Base-by-base conservation (phyloP, 2,888 invertebrate species). In the Electrophaes corylata region DNA sequence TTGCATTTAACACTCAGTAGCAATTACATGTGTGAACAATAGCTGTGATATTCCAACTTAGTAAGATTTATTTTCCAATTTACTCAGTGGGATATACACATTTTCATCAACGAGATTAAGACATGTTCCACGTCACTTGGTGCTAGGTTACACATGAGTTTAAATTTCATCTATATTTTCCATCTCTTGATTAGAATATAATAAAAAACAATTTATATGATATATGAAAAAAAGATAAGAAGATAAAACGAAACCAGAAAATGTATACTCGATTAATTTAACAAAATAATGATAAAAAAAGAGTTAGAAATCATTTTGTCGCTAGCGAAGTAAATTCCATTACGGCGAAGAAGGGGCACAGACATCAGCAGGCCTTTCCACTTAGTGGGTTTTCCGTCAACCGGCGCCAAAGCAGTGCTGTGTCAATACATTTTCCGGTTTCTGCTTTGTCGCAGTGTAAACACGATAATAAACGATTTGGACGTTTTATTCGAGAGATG, bases 291-390 rank as follows among this genome's bases (percentile, higher is more conserved):
- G 44, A 62, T 59, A 52, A 62, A 60, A 65, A 58, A 62, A 66
- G 46, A 66, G 57, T 51, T 2, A 40, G 60, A 50, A 56, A 65
- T 70, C 75, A 72, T 73, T 70, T 69, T 57, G 66, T 65, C 65
- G 72, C 61, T 69, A 64, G 66, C 70, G 68, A 67, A 77, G 73
- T 67, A 80, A 83, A 83, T 81, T 82, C 76, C 76, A 83, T 84
- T 83, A 84, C 75, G 63, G 61, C 60, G 68, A 72, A 65, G 62
- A 69, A 69, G 69, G 68, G 65, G 72, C 70, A 68, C 52, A 67
- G 62, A 72, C 77, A 71, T 67, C 64, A 70, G 65, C 75, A 75
- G 76, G 70, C 73, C 70, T 77, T 78, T 75, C 72, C 81, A 81
- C 77, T 82, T 81, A 79, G 76, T 66, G 75, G 71, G 74, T 78